Evolutionary conservation across 2,888 invertebrate species (phyloP).

Genomic region (Agonopterix subpropinquella): DNA sequence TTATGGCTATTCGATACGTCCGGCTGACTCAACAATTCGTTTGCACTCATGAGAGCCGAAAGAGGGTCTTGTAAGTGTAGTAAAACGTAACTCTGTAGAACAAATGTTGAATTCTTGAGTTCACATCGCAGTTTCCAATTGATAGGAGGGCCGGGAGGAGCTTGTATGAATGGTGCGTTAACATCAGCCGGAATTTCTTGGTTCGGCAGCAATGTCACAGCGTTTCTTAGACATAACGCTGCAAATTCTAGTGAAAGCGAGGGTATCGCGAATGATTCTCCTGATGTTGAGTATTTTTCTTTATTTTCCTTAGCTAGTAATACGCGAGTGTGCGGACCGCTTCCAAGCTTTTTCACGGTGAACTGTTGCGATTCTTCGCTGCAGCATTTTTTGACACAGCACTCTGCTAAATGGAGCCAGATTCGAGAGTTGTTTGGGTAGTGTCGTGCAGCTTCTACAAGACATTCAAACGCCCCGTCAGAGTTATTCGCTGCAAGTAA

Average conservation of each 20-base stretch:
- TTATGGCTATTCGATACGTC: slow-evolving; percentile 74
- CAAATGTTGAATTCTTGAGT: slow-evolving; percentile 80
- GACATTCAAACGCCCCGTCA: slow-evolving; percentile 91
- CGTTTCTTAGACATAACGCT: slow-evolving; percentile 90
- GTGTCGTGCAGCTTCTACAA: slow-evolving; percentile 89
- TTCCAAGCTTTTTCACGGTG: slow-evolving; percentile 61
- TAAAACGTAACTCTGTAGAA: slow-evolving; percentile 89
- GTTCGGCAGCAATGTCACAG: slow-evolving; percentile 81
- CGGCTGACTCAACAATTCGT: slow-evolving; percentile 82
- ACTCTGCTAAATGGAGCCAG: slow-evolving; percentile 95
- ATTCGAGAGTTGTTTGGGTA: slow-evolving; percentile 92
- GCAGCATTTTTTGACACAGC: slow-evolving; percentile 85
- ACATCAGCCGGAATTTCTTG: slow-evolving; percentile 58
- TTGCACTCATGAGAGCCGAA: slow-evolving; percentile 85
- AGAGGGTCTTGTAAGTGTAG: slow-evolving; percentile 90
- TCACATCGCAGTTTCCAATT: slow-evolving; percentile 76
- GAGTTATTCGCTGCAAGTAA: slow-evolving; percentile 88
- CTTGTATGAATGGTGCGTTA: slow-evolving; percentile 48
- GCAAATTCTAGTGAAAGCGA: slow-evolving; percentile 93
- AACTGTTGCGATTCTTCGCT: slow-evolving; percentile 68
- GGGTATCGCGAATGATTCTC: slow-evolving; percentile 89
- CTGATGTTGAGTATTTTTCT: slow-evolving; percentile 62
- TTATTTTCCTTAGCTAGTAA: slow-evolving; percentile 53
- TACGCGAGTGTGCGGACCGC: slow-evolving; percentile 61
- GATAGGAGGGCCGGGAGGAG: slow-evolving; percentile 79